Percentiles rank a stretch among this genome's conserved stretches.
Evolutionary conservation across 2,797 vertebrate species (phyloP).

Genomic region (Vultur gryphus): DNA sequence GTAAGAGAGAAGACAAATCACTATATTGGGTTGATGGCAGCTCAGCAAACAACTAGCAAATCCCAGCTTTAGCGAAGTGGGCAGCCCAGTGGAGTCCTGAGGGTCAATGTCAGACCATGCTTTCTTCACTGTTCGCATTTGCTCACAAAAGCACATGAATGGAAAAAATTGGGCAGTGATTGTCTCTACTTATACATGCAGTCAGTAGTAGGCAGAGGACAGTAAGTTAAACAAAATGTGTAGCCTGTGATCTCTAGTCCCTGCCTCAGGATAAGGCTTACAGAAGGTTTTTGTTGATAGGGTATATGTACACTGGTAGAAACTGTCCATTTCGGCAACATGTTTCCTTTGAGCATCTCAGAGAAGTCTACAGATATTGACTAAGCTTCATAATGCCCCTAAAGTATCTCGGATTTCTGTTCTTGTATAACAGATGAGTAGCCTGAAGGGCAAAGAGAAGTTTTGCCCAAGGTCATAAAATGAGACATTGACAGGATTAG

Average conservation of each 20-base stretch:
- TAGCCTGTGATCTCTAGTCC: neutral
- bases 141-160: neutral
- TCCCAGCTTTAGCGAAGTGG: neutral
- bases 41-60: neutral
- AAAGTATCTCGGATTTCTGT: neutral
- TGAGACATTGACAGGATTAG: neutral
- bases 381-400: neutral
- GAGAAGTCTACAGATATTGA: neutral
- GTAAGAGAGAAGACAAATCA: neutral
- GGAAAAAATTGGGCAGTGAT: neutral
- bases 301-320: neutral
- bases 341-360: neutral
- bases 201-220: neutral
- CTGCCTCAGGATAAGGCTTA: neutral
- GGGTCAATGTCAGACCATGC: neutral
- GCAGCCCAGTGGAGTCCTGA: neutral
- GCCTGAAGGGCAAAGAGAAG: neutral
- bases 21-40: neutral
- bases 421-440: neutral
- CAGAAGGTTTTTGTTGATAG: neutral
- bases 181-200: neutral
- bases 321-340: neutral
- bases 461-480: neutral
- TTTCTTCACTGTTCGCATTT: neutral
- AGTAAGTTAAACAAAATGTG: neutral